Evolutionary conservation across 2,888 invertebrate genomes (phyloP), one percentile per base, ranked within the genome.

Genomic region (Amphipoea lucens): DNA sequence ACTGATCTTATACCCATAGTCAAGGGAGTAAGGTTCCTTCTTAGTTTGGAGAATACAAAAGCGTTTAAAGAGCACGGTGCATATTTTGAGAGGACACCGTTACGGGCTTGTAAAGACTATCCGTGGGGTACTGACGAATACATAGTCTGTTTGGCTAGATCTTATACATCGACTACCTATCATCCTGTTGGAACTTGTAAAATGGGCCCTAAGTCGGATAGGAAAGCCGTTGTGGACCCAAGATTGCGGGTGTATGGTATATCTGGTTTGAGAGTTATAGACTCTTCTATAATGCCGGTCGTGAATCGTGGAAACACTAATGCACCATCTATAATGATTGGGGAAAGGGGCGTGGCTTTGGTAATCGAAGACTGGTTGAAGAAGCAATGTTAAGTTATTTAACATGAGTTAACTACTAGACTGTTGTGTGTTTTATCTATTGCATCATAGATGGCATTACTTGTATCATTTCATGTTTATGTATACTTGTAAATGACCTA

Each of bases 281-380:
- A 98, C 92, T 98, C 98, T 0, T 98, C 98, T 9, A 98, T 99
- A 63, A 98, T 98, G 98, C 99, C 98, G 0, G 95, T 94, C 0
- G 97, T 98, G 51, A 96, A 98, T 0, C 98, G 98, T 83, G 98
- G 98, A 0, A 98, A 98, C 91, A 98, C 98, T 0, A 98, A 98
- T 90, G 98, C 98, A 0, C 98, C 98, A 0, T 97, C 97, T 0
- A 98, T 98, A 17, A 98, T 98, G 98, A 98, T 98, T 72, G 98
- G 97, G 0, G 98, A 98, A 75, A 91, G 90, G 76, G 96, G 94
- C 0, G 94, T 90, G 0, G 92, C 89, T 74, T 82, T 94, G 0
- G 79, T 96, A 40, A 88, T 94, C 11, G 92, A 93, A 71, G 91
- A 95, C 79, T 95, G 94, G 94, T 65, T 87, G 48, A 79, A 76